A percentile compares a stretch with the other conserved stretches of the same genome.
Evolutionary conservation across 2,888 invertebrate species (phyloP).

Genomic region (Pasiphila rectangulata): DNA sequence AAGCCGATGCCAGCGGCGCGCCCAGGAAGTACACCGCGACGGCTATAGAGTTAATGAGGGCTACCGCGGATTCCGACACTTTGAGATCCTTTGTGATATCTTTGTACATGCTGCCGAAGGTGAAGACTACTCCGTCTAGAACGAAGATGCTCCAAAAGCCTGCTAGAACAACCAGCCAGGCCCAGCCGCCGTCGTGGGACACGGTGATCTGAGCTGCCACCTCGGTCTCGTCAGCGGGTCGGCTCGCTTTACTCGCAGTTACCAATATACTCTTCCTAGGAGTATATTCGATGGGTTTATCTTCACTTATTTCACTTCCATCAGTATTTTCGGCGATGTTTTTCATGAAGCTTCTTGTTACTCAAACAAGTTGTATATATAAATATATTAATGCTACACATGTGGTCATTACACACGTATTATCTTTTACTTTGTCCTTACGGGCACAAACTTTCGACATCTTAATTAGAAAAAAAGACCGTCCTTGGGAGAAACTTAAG

Average conservation of each 20-base stretch:
- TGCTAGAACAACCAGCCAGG: slow-evolving; percentile 17
- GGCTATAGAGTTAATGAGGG: slow-evolving; percentile 6
- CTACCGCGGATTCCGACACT: slow-evolving; percentile 4
- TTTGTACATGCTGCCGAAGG: slow-evolving; percentile 5
- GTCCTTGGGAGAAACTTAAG: too few relatives aligned
- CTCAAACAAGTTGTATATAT: not conserved
- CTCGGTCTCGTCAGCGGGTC: too few relatives aligned
- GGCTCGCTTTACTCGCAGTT: not conserved
- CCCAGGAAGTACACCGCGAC: slow-evolving; percentile 10
- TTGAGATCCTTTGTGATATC: not conserved
- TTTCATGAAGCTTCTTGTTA: not conserved
- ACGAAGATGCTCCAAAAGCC: slow-evolving; percentile 9
- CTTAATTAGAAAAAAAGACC: too few relatives aligned
- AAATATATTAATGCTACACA: too few relatives aligned
- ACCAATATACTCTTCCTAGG: not conserved
- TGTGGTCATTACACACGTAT: too few relatives aligned
- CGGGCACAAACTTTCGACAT: too few relatives aligned
- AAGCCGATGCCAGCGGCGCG: slow-evolving; percentile 4
- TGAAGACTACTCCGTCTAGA: slow-evolving; percentile 7
- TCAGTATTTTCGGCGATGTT: not conserved
- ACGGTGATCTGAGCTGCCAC: slow-evolving; percentile 4
- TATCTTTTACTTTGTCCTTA: too few relatives aligned
- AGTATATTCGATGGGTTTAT: too few relatives aligned
- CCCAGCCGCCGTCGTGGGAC: slow-evolving; percentile 22
- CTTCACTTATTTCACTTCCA: not conserved